Evolutionary conservation across 53 echinoderm and acorn worm genomes (phyloP).

Genomic region (Apostichopus leukothele): DNA sequence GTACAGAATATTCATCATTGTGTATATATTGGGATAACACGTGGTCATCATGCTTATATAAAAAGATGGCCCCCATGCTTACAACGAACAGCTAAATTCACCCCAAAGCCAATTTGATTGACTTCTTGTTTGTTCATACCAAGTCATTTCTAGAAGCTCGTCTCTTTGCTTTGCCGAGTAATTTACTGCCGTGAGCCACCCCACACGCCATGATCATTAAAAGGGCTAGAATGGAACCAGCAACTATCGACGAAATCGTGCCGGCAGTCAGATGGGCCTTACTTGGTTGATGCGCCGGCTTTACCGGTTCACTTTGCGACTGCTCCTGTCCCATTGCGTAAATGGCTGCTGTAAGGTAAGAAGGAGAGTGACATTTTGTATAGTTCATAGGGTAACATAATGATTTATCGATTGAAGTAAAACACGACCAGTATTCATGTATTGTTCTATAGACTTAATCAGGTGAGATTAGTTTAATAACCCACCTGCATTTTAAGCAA

Average conservation of each 20-base stretch:
- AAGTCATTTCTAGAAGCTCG: conserved; percentile 1
- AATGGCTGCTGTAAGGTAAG: neutral
- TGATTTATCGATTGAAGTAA: too few relatives aligned
- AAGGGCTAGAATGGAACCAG: conserved; percentile 2
- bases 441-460: too few relatives aligned
- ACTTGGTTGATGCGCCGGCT: neutral
- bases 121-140: neutral
- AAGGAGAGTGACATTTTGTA: neutral
- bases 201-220: neutral
- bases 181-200: conserved; percentile 10
- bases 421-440: too few relatives aligned
- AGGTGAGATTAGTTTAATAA: too few relatives aligned
- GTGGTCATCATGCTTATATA: too few relatives aligned
- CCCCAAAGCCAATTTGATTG: neutral
- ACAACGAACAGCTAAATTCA: too few relatives aligned
- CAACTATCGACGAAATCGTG: conserved; percentile 21
- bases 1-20: too few relatives aligned
- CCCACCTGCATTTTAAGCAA: too few relatives aligned
- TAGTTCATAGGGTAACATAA: too few relatives aligned
- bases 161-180: conserved; percentile 21
- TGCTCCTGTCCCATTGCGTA: neutral
- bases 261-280: neutral
- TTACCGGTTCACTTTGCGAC: neutral
- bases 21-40: too few relatives aligned
- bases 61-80: too few relatives aligned